Evolutionary conservation across 1,140 invertebrate genomes (phyloP).

Genomic region (Cherax destructor): DNA sequence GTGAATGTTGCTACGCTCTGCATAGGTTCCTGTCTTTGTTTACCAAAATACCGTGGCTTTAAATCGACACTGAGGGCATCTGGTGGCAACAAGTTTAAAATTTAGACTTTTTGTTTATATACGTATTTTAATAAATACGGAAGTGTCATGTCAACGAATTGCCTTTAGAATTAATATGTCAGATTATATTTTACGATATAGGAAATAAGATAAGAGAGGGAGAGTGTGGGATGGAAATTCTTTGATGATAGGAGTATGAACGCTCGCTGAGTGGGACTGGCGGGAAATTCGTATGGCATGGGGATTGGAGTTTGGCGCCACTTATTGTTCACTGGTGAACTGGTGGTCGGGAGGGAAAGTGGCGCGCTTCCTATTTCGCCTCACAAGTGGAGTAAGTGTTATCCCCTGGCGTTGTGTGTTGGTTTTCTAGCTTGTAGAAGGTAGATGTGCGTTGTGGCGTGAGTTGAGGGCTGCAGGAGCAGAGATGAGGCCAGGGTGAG

Average conservation of each 20-base stretch:
- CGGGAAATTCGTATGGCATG: constrained; percentile 66
- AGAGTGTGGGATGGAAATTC: neutral
- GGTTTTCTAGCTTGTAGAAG: neutral
- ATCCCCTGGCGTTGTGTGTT: neutral
- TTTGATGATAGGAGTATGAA: constrained; percentile 1
- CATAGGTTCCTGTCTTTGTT: constrained; percentile 54
- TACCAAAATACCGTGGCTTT: constrained; percentile 70
- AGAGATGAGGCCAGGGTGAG: neutral
- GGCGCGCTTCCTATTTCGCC: constrained; percentile 56
- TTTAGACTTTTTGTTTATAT: constrained; percentile 62
- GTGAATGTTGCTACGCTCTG: constrained; percentile 2
- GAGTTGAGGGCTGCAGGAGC: neutral
- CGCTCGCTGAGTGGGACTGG: constrained; percentile 67
- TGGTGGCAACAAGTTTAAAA: constrained; percentile 58
- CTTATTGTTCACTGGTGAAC: constrained; percentile 65
- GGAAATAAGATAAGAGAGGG: neutral
- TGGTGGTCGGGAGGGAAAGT: constrained; percentile 52
- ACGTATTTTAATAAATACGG: constrained; percentile 26
- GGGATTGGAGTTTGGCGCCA: constrained; percentile 66
- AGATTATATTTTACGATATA: neutral
- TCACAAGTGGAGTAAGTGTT: constrained; percentile 60
- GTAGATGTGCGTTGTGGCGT: neutral
- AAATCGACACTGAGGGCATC: constrained; percentile 61
- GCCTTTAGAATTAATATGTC: neutral
- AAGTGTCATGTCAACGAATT: neutral